A percentile compares a stretch with the other conserved stretches of the same genome.
Evolutionary conservation across 92 coral and sea anemone species (phyloP).

Genomic region (Heliopora coerulea): DNA sequence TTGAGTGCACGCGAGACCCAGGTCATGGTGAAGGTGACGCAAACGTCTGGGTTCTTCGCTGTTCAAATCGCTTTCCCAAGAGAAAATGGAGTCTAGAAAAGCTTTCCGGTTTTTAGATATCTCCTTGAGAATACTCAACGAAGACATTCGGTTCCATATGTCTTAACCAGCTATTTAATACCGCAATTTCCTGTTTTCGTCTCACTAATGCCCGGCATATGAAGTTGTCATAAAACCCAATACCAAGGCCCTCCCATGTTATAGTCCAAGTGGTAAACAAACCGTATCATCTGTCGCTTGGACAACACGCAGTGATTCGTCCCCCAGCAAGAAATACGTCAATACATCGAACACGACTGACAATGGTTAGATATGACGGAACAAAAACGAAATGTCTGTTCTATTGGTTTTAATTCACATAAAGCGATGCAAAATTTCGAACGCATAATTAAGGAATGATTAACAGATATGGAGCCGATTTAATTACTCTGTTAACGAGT

Average conservation of each 20-base stretch:
- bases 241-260: slow-evolving; percentile 31
- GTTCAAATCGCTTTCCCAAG: not conserved
- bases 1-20: slow-evolving; percentile 28
- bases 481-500: not conserved
- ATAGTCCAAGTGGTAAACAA: slow-evolving; percentile 6
- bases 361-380: not conserved
- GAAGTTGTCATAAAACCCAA: slow-evolving; percentile 14
- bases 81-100: not conserved
- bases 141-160: not conserved
- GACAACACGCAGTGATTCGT: not conserved
- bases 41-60: no score
- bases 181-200: slow-evolving; percentile 43
- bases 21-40: slow-evolving; percentile 16
- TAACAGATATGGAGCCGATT: slow-evolving; percentile 1
- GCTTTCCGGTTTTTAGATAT: slow-evolving; percentile 36
- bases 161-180: slow-evolving; percentile 18
- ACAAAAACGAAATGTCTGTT: no score
- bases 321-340: not conserved
- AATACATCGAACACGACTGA: not conserved
- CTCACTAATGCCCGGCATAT: not conserved
- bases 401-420: no score
- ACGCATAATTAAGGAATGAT: not conserved
- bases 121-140: slow-evolving; percentile 6
- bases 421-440: no score
- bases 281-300: slow-evolving; percentile 22